Percentiles rank a stretch among this genome's conserved stretches.
Evolutionary conservation across 2,113 vertebrate species (phyloP).

Genomic region (Ciconia stormi): DNA sequence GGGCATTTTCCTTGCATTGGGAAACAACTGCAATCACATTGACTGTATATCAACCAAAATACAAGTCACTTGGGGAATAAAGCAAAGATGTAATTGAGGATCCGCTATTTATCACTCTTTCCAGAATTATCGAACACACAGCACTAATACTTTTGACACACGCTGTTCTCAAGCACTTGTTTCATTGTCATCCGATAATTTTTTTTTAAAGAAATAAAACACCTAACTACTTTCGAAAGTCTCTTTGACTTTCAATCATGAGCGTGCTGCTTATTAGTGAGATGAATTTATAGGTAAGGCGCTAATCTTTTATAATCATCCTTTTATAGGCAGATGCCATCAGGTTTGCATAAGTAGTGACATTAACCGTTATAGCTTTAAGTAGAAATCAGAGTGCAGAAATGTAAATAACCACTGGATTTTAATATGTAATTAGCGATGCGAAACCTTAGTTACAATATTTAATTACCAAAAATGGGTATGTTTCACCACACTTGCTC

Average conservation of each 20-base stretch:
- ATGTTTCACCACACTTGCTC: neutral
- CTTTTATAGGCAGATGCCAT: constrained; percentile 50
- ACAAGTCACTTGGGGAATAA: constrained; percentile 21
- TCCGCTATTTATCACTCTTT: constrained; percentile 13
- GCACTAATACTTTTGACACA: neutral
- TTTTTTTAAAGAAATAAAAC: constrained; percentile 53
- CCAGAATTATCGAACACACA: neutral
- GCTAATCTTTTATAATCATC: constrained; percentile 50
- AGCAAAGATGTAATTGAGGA: neutral
- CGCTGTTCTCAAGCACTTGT: neutral
- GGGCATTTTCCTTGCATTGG: constrained; percentile 33
- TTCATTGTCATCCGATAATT: neutral
- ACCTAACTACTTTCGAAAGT: constrained; percentile 39
- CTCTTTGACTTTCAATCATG: constrained; percentile 50
- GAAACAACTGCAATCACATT: neutral
- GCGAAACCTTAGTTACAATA: neutral
- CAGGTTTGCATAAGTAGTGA: constrained; percentile 14
- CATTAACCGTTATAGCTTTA: constrained; percentile 30
- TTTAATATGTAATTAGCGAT: constrained; percentile 46
- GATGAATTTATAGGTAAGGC: constrained; percentile 48
- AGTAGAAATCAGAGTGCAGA: constrained; percentile 36
- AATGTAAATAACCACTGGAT: constrained; percentile 55
- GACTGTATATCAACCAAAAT: constrained; percentile 17
- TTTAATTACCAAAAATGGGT: constrained; percentile 35
- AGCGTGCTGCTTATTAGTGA: constrained; percentile 12